phyloP scores from a whole-genome alignment of 2,113 vertebrate species.

The Leptocoma aspasia region DNA sequence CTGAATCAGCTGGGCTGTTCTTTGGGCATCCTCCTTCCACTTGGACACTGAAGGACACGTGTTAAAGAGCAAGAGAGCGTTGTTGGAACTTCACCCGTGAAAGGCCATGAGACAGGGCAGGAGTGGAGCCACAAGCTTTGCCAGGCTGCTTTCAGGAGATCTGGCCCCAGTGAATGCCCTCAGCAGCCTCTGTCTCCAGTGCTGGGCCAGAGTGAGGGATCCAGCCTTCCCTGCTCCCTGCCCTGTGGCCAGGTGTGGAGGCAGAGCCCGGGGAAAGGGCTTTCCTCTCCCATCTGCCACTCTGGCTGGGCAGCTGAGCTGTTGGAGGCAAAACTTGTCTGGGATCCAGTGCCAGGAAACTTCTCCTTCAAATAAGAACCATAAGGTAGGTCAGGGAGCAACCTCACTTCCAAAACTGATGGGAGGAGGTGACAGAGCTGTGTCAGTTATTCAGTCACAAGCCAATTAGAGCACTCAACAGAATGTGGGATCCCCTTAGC shows the following conservation, averaged over 20 bases:
- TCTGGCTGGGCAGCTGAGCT: background rate
- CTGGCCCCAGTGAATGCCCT: background rate
- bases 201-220: accelerated
- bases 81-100: background rate
- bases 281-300: background rate
- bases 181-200: background rate
- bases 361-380: background rate
- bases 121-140: background rate
- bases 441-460: background rate
- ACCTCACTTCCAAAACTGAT: background rate
- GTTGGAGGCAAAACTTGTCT: background rate
- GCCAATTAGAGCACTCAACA: background rate
- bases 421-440: background rate
- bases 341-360: background rate
- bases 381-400: background rate
- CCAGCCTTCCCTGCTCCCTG: background rate
- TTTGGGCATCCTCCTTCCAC: background rate
- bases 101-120: background rate
- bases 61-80: background rate
- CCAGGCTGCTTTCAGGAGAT: background rate
- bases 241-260: background rate
- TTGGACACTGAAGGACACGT: accelerated
- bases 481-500: background rate
- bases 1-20: background rate
- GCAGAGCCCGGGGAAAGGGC: background rate